Conservation (phyloP, 2,888 invertebrate species). For the Meteorus cinctellus region DNA sequence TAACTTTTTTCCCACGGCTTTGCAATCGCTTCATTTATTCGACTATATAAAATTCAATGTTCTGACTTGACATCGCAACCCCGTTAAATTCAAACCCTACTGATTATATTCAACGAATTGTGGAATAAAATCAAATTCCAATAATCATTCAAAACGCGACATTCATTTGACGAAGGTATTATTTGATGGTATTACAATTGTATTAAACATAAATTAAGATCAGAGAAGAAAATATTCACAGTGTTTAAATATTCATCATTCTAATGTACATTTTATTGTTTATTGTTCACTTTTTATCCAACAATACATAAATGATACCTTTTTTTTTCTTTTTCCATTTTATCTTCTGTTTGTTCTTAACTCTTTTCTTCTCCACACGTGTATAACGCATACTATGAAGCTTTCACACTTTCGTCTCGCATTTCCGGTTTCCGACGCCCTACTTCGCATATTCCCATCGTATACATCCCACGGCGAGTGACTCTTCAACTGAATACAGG, state of each 20-base stretch:
- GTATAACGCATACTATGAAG: neutral
- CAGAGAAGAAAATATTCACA: neutral
- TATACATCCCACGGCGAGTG: neutral
- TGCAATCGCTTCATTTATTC: slow-evolving; percentile 29
- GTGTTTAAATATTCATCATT: neutral
- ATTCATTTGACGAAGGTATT: neutral
- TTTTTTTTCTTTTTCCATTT: neutral
- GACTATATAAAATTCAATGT: neutral
- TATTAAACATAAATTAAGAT: neutral
- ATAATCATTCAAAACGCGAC: neutral
- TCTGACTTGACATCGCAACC: neutral
- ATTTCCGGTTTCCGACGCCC: neutral
- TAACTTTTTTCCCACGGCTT: slow-evolving; percentile 16
- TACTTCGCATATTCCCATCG: neutral
- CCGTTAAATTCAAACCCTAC: neutral
- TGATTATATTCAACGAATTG: neutral
- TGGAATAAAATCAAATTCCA: neutral
- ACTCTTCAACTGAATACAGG: neutral
- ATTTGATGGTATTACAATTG: neutral
- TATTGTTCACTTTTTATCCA: neutral
- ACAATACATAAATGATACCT: neutral
- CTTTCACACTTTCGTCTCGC: slow-evolving; percentile 3
- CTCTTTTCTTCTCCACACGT: neutral
- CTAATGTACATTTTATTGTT: neutral
- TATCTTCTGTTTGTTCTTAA: neutral